These are phyloP conservation scores for Tiaroga cobitis DNA, from an alignment of 2,797 vertebrate genomes.

Conservation along the genomic window DNA sequence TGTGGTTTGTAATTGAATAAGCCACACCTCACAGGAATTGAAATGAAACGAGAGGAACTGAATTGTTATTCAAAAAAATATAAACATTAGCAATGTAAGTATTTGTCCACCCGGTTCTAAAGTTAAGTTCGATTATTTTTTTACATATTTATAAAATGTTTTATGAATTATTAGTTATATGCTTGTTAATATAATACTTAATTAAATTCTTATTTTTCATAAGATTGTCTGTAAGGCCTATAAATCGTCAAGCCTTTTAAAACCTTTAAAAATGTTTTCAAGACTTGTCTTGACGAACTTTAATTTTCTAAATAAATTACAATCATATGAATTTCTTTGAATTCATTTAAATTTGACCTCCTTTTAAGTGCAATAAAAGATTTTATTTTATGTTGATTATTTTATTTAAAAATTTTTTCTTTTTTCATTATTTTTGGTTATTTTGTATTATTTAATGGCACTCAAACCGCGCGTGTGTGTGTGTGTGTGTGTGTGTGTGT, in stretches of 20 bases:
- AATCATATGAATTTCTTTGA: background rate
- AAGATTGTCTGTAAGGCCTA: background rate
- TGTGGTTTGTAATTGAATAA: background rate
- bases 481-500: constrained; percentile 6
- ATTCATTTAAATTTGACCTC: background rate
- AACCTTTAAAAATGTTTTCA: background rate
- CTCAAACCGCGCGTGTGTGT: background rate
- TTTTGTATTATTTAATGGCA: background rate
- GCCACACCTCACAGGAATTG: background rate
- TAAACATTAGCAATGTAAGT: background rate
- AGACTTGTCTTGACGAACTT: background rate
- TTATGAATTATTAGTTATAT: background rate
- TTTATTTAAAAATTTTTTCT: background rate
- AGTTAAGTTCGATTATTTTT: background rate
- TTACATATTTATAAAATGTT: background rate
- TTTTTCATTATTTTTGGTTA: background rate
- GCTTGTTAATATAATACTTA: background rate
- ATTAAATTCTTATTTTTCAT: background rate
- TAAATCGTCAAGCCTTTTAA: background rate
- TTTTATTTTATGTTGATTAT: too few relatives aligned
- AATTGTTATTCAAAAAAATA: background rate
- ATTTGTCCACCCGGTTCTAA: background rate
- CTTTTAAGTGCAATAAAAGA: background rate
- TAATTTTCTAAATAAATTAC: background rate
- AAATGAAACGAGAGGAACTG: background rate